These are phyloP conservation scores for Eristalis intricaria DNA, from an alignment of 2,888 invertebrate species.

Conservation along the genomic window DNA sequence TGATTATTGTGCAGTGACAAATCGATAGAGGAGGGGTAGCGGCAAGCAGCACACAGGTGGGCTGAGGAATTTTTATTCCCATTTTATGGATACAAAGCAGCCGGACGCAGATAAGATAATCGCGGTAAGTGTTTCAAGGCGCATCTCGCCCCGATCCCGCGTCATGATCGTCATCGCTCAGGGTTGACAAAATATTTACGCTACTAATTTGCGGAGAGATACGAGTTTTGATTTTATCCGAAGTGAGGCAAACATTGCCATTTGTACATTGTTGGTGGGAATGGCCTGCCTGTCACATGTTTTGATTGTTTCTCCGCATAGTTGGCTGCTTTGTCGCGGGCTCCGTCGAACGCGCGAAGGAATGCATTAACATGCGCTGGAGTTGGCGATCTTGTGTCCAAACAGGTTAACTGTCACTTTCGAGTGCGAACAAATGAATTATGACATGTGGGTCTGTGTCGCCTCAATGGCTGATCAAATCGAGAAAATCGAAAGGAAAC, in stretches of 20 bases:
- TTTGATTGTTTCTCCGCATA: constrained; percentile 21
- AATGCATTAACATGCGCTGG: not conserved
- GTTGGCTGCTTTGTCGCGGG: not conserved
- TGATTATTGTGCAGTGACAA: constrained; percentile 16
- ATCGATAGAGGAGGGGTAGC: not conserved
- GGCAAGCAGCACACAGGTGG: constrained; percentile 1
- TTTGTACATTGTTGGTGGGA: not conserved
- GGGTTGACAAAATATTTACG: constrained; percentile 30
- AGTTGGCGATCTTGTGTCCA: not conserved
- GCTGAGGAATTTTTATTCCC: constrained; percentile 2
- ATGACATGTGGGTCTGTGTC: not conserved
- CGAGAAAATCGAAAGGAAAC: not conserved
- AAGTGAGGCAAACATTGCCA: not conserved
- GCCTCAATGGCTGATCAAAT: not conserved
- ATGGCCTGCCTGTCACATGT: constrained; percentile 21
- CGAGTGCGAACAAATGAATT: not conserved
- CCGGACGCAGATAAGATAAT: constrained; percentile 44
- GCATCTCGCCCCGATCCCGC: constrained; percentile 12
- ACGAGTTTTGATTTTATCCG: not conserved
- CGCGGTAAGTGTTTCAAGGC: constrained; percentile 18
- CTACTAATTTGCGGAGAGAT: not conserved
- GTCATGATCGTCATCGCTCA: constrained; percentile 8
- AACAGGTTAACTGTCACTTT: constrained; percentile 26
- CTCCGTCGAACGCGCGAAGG: not conserved
- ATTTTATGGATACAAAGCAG: constrained; percentile 65